Base-by-base conservation (phyloP, 2,113 vertebrate species). In the Cephalopholis sonnerati region DNA sequence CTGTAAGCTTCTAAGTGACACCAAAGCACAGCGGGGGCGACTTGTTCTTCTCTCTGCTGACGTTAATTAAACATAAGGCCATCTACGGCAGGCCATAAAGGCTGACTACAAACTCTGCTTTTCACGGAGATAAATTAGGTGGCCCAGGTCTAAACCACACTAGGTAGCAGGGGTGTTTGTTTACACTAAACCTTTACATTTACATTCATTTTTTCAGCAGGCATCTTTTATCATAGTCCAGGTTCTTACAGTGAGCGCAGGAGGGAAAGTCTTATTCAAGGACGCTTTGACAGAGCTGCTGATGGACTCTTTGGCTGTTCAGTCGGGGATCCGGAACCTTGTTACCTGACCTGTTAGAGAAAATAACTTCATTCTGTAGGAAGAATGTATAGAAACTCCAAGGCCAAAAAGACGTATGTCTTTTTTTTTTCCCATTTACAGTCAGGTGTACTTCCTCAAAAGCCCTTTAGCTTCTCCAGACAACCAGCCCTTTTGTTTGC, bases 11-110 rank as follows among this genome's bases (percentile, higher is more conserved):
- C 75, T 64, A 74, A 70, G 74, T 90, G 91, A 88, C 79, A 81
- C 84, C 65, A 77, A 82, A 81, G 82, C 87, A 39, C 84, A 89
- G 86, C 84, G 39, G 77, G 79, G 48, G 82, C n/a, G 18, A 68
- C 81, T 84, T 51, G 65, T 78, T 81, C 61, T 81, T 73, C 27
- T 61, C 73, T 74, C 46, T 20, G 68, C 81, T 27, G 61, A 69
- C 29, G 65, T 70, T 88, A 90, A 91, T 89, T 83, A 85, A 75
- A 68, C 85, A 55, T 48, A 15, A 53, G 69, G 59, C 63, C 84
- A 53, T 79, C 62, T 25, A 53, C 18, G n/a, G 29, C 76, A 24
- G 78, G 57, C 58, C 71, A 44, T 27, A 50, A 57, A 68, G 59
- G 70, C 65, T 55, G 29, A 27, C 24, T 27, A 3, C 71, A 59